Conservation (phyloP, 2,797 vertebrate genomes). For the Anas capensis region DNA sequence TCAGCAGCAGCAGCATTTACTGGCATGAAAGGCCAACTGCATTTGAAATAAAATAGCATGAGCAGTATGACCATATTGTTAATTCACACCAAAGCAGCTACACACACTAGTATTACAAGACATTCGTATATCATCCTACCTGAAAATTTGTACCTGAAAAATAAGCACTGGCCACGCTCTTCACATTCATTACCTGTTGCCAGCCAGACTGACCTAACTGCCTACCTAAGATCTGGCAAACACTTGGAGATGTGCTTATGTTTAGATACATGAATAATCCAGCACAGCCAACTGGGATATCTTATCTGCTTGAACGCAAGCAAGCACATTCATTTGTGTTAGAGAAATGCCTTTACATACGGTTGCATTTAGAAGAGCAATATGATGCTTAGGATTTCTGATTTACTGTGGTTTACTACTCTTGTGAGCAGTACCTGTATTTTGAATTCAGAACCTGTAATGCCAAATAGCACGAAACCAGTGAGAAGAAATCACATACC, state of each 20-base stretch:
- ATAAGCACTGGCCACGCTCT: background rate
- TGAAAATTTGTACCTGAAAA: background rate
- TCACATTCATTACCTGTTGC: background rate
- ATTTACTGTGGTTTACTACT: background rate
- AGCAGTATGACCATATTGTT: background rate
- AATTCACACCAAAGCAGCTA: background rate
- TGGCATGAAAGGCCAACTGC: background rate
- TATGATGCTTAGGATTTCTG: background rate
- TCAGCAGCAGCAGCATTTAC: background rate
- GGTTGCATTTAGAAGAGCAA: background rate
- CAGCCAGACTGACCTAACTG: background rate
- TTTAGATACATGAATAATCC: background rate
- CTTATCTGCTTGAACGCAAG: background rate
- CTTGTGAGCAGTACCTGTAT: background rate
- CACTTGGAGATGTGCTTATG: accelerated
- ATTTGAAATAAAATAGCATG: background rate
- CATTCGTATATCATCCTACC: background rate
- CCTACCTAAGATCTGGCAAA: background rate
- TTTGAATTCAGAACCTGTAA: background rate
- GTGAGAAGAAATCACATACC: background rate
- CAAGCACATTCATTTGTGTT: background rate
- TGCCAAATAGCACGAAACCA: background rate
- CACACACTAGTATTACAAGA: background rate
- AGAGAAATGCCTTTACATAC: background rate
- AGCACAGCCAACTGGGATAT: background rate